Evolutionary conservation across 1,140 invertebrate genomes (phyloP), one percentile per base, ranked within the genome.

Genomic region (Camponotus floridanus): DNA sequence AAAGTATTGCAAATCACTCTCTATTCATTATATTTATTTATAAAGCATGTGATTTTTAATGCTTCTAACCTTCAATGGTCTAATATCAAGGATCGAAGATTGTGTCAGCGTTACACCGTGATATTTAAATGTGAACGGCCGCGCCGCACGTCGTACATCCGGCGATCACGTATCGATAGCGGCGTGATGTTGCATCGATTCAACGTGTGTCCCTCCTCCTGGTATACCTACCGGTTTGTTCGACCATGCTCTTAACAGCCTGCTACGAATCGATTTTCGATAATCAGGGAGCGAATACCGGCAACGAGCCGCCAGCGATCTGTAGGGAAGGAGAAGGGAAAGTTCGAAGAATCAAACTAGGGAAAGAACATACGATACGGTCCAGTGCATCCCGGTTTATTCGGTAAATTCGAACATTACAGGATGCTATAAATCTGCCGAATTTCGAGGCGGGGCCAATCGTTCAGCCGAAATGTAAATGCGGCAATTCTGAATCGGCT

Each of bases 101-200:
- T 39, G 48, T 65, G 83, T 31, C 9, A 65, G 51, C 76, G 64
- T 78, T 78, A 76, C 86, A 76, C 45, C 57, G 74, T 90, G 88
- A 88, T 91, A 92, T 92, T 92, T 92, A 91, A 91, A 91, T 92
- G 91, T 86, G 88, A 91, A 90, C 90, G 88, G 90, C 79, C 89
- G 84, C 70, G 68, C 59, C 76, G 86, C 85, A 78, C 76, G 62
- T 62, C 33, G 45, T 61, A 67, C 70, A 84, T 81, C 36, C 62
- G n/a, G 39, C 67, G 68, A 81, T 88, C 64, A 57, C 48, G 78
- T 80, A 71, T 87, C 45, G 65, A 81, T 86, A 45, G 64, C 31
- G 31, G 36, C 65, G 45, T 45, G n/a, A 55, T 76, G 61, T 87
- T 45, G 62, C 33, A 73, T 74, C 55, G 65, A 6, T 68, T 62